Base-by-base conservation (phyloP, 2,888 invertebrate genomes). In the Rhynchonema sp. region DNA sequence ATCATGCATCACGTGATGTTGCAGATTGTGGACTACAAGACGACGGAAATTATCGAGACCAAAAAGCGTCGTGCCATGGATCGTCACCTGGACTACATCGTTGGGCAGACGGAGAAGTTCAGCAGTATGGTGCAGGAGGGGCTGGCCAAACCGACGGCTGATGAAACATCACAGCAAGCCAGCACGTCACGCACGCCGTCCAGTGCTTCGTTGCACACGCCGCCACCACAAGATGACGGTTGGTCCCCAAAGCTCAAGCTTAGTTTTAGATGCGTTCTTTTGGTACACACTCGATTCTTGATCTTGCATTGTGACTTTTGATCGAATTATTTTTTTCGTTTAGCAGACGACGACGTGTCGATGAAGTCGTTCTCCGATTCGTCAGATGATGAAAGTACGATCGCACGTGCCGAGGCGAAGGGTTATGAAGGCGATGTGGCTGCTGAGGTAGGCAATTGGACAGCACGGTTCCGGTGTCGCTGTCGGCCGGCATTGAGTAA, bases 81-180 rank as follows among this genome's bases (percentile, higher is more conserved):
- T 79, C 85, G 91, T 72, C 96, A 96, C 76, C 80, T 98, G 62
- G 88, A 88, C 75, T 92, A 92, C 74, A 91, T 98, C 72, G 94
- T 98, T 62, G 94, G 92, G 76, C 89, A 91, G 77, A 94, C 96
- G 0, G 96, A 98, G 76, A 90, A 89, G 73, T 94, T 91, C 79
- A 66, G 65, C 56, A 64, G 61, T 27, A 61, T 68, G 55, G 65
- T 70, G 17, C 66, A 66, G 46, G 68, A 69, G 58, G 66, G 69
- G 23, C 64, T 69, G 27, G 59, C 59, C n/a, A 59, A 58, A 23
- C 2, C 29, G 30, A 2, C 29, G 1, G 20, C 30, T 2, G 54
- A 25, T 2, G 13, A 17, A n/a, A n/a, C 13, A 9, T 22, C 22
- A 9, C n/a, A 2, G 30, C n/a, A 22, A 25, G 46, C 60, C 20